phyloP scores from a whole-genome alignment of 35 echinoderm and acorn worm genomes.

The Ophiothrix spiculata region DNA sequence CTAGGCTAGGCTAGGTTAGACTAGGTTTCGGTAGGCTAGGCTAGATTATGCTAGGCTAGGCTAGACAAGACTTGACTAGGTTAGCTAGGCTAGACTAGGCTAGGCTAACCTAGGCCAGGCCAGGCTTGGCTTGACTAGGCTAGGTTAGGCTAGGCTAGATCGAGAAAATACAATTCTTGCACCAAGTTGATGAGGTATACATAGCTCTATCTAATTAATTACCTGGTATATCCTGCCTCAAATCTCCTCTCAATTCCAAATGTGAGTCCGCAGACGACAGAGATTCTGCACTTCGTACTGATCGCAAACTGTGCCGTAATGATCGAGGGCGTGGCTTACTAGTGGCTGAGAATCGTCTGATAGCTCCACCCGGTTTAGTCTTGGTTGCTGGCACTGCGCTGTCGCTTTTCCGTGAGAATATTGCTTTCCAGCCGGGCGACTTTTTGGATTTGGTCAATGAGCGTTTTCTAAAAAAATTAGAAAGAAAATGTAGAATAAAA shows the following conservation, averaged over 20 bases:
- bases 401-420: constrained; percentile 44
- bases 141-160: no score
- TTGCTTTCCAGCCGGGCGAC: constrained; percentile 77
- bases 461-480: constrained; percentile 40
- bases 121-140: no score
- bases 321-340: not conserved
- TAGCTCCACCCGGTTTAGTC: constrained; percentile 15
- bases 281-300: constrained; percentile 78
- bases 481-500: no score
- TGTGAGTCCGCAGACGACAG: constrained; percentile 45
- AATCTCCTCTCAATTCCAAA: constrained; percentile 3
- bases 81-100: no score
- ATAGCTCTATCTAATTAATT: no score
- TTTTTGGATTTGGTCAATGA: constrained; percentile 75
- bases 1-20: no score
- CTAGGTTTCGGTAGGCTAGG: no score
- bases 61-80: no score
- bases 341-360: not conserved
- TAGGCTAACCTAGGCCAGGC: no score
- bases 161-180: no score
- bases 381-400: constrained; percentile 46
- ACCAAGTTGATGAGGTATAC: no score
- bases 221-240: not conserved
- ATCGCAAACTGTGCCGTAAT: constrained; percentile 49
- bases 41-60: no score